Conservation (phyloP, 2,797 vertebrate species). For the Antrozous pallidus region DNA sequence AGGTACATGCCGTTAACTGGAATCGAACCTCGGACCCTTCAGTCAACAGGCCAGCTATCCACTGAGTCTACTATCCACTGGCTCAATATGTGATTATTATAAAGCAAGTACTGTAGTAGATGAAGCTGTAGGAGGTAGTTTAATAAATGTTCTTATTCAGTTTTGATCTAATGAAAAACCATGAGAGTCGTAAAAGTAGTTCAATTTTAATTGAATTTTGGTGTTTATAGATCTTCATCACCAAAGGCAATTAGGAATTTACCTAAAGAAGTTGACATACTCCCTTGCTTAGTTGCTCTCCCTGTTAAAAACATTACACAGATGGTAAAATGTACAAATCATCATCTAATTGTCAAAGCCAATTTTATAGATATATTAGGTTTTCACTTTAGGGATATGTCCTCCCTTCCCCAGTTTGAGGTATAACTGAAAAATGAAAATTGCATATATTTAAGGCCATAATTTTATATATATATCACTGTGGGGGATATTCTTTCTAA, state of each 20-base stretch:
- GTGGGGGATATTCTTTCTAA: neutral
- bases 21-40: too few species aligned
- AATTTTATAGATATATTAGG: neutral
- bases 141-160: neutral
- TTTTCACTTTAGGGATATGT: neutral
- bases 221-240: neutral
- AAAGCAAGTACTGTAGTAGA: neutral
- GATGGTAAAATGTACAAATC: neutral
- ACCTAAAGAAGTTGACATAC: neutral
- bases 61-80: too few species aligned
- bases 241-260: neutral
- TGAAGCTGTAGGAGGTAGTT: neutral
- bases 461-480: neutral
- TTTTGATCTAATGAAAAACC: neutral
- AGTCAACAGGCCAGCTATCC: too few species aligned
- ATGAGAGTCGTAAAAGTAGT: neutral
- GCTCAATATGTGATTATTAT: neutral
- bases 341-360: neutral
- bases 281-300: neutral
- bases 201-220: neutral
- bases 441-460: neutral
- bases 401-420: neutral
- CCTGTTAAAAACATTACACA: neutral
- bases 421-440: neutral
- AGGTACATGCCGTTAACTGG: too few species aligned